A percentile compares a stretch with the other conserved stretches of the same genome.
Evolutionary conservation across 2,888 invertebrate species (phyloP).

Genomic region (Cheilosia pagana): DNA sequence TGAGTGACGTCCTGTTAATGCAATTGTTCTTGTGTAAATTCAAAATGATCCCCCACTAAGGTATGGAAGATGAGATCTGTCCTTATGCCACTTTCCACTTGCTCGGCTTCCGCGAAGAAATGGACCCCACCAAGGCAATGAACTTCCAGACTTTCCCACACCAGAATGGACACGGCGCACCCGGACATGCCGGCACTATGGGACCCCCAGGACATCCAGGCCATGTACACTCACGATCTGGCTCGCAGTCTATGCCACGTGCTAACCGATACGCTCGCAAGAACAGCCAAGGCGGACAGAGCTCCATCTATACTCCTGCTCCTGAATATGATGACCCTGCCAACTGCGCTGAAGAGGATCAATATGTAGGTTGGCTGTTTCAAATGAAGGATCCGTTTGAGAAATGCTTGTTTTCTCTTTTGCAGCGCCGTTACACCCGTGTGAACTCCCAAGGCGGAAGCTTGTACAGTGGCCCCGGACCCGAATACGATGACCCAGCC

Average conservation of each 20-base stretch:
- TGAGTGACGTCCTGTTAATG: slow-evolving; percentile 18
- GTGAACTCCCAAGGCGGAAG: slow-evolving; percentile 87
- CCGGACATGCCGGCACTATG: slow-evolving; percentile 91
- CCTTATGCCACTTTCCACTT: slow-evolving; percentile 98
- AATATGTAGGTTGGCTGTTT: slow-evolving; percentile 87
- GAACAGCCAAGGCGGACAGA: slow-evolving; percentile 92
- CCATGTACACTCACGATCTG: slow-evolving; percentile 92
- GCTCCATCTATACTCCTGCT: slow-evolving; percentile 91
- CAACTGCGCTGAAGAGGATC: slow-evolving; percentile 95
- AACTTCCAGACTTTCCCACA: slow-evolving; percentile 95
- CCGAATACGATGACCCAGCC: slow-evolving; percentile 96
- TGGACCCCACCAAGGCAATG: slow-evolving; percentile 96
- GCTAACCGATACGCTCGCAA: slow-evolving; percentile 89
- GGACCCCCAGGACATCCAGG: slow-evolving; percentile 91
- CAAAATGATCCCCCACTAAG: slow-evolving; percentile 83
- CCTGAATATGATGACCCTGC: slow-evolving; percentile 97
- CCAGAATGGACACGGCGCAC: slow-evolving; percentile 86
- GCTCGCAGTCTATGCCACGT: slow-evolving; percentile 94
- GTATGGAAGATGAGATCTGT: slow-evolving; percentile 98
- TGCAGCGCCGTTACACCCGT: slow-evolving; percentile 88
- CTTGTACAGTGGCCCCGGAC: slow-evolving; percentile 87
- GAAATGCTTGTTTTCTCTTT: slow-evolving; percentile 9
- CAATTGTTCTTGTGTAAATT: slow-evolving; percentile 25
- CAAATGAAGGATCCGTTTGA: not conserved
- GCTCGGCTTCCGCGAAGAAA: slow-evolving; percentile 97